Base-by-base conservation (phyloP, 2,797 vertebrate species). In the Melanotaenia trifasciata region DNA sequence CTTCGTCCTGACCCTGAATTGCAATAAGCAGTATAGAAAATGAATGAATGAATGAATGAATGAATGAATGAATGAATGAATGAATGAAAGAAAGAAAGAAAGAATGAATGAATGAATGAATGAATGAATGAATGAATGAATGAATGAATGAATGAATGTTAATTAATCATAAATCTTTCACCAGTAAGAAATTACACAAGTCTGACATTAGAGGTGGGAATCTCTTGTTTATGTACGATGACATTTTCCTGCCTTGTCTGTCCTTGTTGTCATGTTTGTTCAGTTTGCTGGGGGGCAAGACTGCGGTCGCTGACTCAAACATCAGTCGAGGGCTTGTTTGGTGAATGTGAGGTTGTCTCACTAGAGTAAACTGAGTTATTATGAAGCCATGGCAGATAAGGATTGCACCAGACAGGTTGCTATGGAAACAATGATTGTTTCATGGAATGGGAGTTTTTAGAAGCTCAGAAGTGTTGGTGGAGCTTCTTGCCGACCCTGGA, bases 351-450 rank as follows among this genome's bases (percentile, higher is more conserved):
- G 67, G 53, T 14, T 24, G 22, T 80, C 68, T 78, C 22, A 14
- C 35, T 11, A 20, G 18, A 53, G 26, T 59, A 71, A 79, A 70
- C 70, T 33, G 58, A 57, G 64, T 70, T 60, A 63, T 60, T 72
- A 22, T 71, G 38, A 71, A 80, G 50, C 66, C 40, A 18, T 14
- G 64, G 22, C 61, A 57, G 62, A 84, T 78, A 81, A 79, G 78
- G 73, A 74, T 85, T 75, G 81, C 78, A 64, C 67, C 56, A 64
- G 24, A 67, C 57, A 12, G 2, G 85, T 86, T 90, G 68, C 85
- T 67, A 85, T 89, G 83, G 88, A 86, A 90, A 88, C 92, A 80
- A 70, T 73, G 51, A 70, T 40, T 60, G 72, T 87, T 84, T 86
- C 67, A 78, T 53, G 57, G 13, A 40, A 14, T 16, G 2, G 38